Conservation (phyloP, 2,797 vertebrate genomes). For the Paramormyrops hopkinsi region DNA sequence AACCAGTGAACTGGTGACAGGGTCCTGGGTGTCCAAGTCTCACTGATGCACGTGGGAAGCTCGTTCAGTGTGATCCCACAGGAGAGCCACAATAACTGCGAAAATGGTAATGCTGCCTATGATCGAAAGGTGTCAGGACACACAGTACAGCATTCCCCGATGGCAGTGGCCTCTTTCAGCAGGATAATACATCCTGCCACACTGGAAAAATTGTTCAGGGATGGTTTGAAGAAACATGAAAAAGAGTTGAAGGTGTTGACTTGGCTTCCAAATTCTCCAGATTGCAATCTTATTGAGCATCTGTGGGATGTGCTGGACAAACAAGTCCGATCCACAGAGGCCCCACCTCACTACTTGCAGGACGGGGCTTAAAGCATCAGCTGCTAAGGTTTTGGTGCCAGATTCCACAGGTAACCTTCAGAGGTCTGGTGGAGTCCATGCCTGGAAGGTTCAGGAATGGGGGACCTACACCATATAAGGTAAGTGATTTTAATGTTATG, state of each 20-base stretch:
- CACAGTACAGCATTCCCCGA: neutral
- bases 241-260: neutral
- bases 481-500: neutral
- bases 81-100: neutral
- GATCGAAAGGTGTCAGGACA: neutral
- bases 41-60: neutral
- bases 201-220: neutral
- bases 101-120: neutral
- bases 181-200: neutral
- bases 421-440: neutral
- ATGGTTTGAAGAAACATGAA: neutral
- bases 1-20: neutral
- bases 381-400: neutral
- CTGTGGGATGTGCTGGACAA: neutral
- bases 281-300: neutral
- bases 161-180: neutral
- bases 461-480: neutral
- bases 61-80: neutral
- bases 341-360: neutral
- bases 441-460: neutral
- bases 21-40: neutral
- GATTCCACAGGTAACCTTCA: neutral
- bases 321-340: neutral
- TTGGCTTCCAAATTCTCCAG: neutral
- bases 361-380: neutral